phyloP scores from a whole-genome alignment of 92 coral and sea anemone species.

The Montipora capitata region DNA sequence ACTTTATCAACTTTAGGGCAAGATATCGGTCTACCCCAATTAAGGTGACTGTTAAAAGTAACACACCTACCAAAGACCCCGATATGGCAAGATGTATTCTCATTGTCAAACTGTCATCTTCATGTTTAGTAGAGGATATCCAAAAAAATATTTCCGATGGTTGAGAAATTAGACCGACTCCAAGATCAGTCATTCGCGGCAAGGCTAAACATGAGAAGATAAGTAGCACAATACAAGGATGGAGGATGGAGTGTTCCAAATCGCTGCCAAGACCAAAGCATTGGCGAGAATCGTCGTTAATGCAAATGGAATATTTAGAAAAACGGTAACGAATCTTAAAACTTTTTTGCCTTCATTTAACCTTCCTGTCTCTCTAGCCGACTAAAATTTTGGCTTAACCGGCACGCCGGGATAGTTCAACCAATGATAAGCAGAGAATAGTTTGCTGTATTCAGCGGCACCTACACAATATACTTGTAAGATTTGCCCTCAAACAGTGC shows the following conservation, averaged over 20 bases:
- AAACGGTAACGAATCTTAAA: neutral
- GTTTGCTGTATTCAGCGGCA: no score
- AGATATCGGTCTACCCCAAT: constrained; percentile 3
- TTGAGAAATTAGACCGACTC: constrained; percentile 9
- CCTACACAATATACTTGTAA: no score
- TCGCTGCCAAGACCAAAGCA: neutral
- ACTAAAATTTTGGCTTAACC: neutral
- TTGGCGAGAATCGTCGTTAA: neutral
- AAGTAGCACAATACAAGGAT: neutral
- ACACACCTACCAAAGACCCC: neutral
- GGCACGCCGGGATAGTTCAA: neutral
- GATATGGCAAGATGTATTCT: neutral
- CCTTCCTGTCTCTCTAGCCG: neutral
- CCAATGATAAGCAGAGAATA: neutral
- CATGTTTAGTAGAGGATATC: no score
- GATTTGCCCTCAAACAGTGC: no score
- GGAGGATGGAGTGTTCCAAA: constrained; percentile 33
- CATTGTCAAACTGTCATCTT: no score
- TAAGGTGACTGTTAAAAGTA: neutral
- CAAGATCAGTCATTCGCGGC: constrained; percentile 16
- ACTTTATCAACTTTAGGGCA: neutral
- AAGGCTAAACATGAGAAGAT: constrained; percentile 13
- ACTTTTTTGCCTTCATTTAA: no score
- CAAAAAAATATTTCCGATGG: neutral
- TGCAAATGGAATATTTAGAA: neutral